Base-by-base conservation (phyloP, 2,797 vertebrate species). In the Gallinago nigripennis region DNA sequence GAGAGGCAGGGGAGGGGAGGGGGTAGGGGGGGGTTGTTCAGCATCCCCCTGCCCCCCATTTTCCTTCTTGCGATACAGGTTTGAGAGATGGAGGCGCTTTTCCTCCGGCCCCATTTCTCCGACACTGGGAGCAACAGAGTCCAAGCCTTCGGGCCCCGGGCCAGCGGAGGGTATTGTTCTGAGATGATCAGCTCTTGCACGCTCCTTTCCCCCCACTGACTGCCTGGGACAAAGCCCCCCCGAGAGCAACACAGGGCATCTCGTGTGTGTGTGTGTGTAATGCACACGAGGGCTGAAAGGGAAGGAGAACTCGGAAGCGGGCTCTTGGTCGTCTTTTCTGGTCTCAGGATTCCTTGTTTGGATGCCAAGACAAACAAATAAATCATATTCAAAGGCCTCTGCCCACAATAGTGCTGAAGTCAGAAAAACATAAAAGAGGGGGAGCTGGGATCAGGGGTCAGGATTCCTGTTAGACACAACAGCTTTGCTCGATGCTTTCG, bases 321-420 rank as follows among this genome's bases (percentile, higher is more conserved):
- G 92, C 95, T 96, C 94, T 97, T 39, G 70, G 92, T 95, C 70
- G 51, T 95, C 95, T 95, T 90, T 80, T 94, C 95, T 92, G 93
- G 95, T 94, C 97, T 84, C 92, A 73, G 94, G 86, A 68, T 87
- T 92, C 86, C 54, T 92, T 27, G 50, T 70, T 90, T 94, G 94
- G 93, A 43, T 84, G 97, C 97, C 97, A 98, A 98, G 95, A 87
- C 97, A 98, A 98, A 98, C 96, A 97, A 97, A 97, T 96, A 95
- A 92, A 96, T 95, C 95, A 83, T 94, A 97, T 95, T 73, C 92
- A 94, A 95, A 96, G 95, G 96, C 94, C 95, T 97, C 94, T 92
- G 80, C 72, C 76, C 82, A 71, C 95, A 95, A 79, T 30, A 64
- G 90, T 14, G 48, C 71, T 85, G 95, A 94, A 95, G 95, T 73